Percentiles rank a stretch among this genome's conserved stretches.
Conservation (phyloP, 2,113 vertebrate genomes). For the Kobus ellipsiprymnus region DNA sequence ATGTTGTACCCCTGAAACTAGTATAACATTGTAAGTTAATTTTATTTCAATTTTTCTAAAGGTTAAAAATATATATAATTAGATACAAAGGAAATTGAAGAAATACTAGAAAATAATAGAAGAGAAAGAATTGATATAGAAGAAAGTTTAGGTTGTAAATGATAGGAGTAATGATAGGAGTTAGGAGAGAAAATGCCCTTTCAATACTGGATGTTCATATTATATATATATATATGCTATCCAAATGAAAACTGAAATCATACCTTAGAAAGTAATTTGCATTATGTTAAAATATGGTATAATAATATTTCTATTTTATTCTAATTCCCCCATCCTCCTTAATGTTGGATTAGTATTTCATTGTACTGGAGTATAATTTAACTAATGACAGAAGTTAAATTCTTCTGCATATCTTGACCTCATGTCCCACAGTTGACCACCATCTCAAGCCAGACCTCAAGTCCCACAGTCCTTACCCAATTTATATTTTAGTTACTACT, state of each 20-base stretch:
- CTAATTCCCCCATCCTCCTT: background rate
- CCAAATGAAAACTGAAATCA: background rate
- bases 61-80: background rate
- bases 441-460: background rate
- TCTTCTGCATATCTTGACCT: background rate
- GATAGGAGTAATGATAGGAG: background rate
- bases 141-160: background rate
- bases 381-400: background rate
- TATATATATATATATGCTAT: background rate
- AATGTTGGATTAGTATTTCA: background rate
- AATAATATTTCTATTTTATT: background rate
- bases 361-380: background rate
- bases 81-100: conserved; percentile 1
- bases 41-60: background rate
- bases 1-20: background rate
- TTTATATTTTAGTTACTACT: background rate
- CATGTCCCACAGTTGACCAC: background rate
- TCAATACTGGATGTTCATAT: background rate
- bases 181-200: background rate
- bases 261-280: background rate
- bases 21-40: background rate
- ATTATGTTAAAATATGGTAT: background rate
- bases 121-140: background rate
- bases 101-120: background rate
- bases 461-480: background rate